A percentile compares a stretch with the other conserved stretches of the same genome.
Evolutionary conservation across 2,113 vertebrate genomes (phyloP).

Genomic region (Oncorhynchus nerka): DNA sequence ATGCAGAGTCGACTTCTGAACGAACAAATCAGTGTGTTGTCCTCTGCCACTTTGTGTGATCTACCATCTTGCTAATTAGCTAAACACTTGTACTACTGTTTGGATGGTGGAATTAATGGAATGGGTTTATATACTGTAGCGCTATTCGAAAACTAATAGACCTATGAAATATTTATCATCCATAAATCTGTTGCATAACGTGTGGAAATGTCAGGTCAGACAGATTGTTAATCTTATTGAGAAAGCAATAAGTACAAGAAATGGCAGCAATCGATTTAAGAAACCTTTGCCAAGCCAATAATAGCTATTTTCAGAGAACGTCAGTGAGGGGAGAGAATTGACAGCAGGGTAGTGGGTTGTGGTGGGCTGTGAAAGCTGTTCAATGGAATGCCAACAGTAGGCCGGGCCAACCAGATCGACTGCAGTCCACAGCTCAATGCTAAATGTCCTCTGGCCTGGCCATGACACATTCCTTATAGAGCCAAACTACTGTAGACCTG

Average conservation of each 20-base stretch:
- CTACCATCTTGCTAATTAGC: neutral
- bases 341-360: slow-evolving; percentile 10
- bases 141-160: too few species aligned
- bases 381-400: slow-evolving; percentile 9
- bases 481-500: neutral
- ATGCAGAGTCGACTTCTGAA: too few species aligned
- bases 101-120: neutral
- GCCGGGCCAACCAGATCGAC: neutral
- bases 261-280: neutral
- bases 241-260: neutral
- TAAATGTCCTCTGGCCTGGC: slow-evolving; percentile 4
- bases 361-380: neutral
- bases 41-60: too few species aligned
- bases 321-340: slow-evolving; percentile 10
- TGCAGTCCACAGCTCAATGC: neutral
- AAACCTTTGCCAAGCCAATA: slow-evolving; percentile 3
- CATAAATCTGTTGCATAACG: neutral
- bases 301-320: neutral
- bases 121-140: neutral
- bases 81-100: neutral
- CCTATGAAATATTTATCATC: neutral
- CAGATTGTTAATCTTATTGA: neutral
- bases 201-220: neutral
- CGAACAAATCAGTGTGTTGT: too few species aligned
- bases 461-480: slow-evolving; percentile 4